phyloP scores from a whole-genome alignment of 2,797 vertebrate genomes.

The Scolopax rusticola region DNA sequence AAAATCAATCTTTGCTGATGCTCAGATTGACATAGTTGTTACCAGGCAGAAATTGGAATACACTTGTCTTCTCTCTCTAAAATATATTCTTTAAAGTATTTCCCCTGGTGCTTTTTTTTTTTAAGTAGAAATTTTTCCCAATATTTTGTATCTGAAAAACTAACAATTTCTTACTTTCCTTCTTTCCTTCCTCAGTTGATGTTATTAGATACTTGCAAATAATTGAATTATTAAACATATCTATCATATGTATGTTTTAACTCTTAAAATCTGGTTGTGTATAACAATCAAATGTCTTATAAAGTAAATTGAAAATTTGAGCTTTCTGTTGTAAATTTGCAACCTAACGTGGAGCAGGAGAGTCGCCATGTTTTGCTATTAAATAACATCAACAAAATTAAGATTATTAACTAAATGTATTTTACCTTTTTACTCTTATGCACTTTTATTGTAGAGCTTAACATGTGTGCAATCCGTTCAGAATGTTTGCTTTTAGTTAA shows the following conservation, averaged over 20 bases:
- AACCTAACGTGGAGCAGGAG: neutral
- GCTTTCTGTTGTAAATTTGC: neutral
- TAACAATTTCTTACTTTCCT: neutral
- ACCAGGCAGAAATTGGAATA: neutral
- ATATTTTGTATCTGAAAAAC: neutral
- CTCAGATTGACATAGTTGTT: neutral
- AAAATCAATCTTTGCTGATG: neutral
- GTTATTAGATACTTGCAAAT: neutral
- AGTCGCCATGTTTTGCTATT: neutral
- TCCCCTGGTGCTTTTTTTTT: neutral
- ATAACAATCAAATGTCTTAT: neutral
- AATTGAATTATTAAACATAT: neutral
- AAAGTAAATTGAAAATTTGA: neutral
- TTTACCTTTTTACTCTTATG: neutral
- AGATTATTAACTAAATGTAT: neutral
- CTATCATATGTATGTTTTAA: neutral
- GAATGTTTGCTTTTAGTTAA: neutral
- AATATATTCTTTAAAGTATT: neutral
- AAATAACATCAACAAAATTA: neutral
- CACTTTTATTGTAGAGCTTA: neutral
- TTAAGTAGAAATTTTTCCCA: neutral
- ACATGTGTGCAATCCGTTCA: neutral
- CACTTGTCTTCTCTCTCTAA: neutral
- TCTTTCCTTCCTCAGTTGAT: neutral
- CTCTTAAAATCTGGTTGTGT: neutral